Conservation (phyloP, 2,113 vertebrate species). For the Triplophysa siluroides region DNA sequence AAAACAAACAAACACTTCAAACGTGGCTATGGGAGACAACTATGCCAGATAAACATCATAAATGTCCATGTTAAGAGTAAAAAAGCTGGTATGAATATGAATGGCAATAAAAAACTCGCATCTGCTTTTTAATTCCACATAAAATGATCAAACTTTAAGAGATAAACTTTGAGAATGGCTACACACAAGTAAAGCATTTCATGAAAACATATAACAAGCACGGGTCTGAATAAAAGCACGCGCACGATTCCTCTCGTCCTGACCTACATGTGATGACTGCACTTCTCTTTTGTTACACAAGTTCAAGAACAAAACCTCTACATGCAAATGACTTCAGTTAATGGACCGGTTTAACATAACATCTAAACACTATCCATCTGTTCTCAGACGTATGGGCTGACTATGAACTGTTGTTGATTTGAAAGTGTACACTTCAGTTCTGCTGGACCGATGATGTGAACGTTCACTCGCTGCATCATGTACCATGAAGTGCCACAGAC, state of each 20-base stretch:
- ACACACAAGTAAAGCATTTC: not conserved
- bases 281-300: not conserved
- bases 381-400: not conserved
- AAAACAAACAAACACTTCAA: conserved; percentile 46
- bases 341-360: not conserved
- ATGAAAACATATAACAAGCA: not conserved
- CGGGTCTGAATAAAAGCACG: not conserved
- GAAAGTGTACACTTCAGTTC: too few species aligned
- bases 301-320: not conserved
- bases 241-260: not conserved
- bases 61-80: not conserved
- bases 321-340: not conserved
- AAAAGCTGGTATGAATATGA: conserved; percentile 7
- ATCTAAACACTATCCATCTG: not conserved
- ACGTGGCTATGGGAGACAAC: conserved; percentile 13
- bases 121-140: not conserved
- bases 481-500: too few species aligned
- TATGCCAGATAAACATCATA: conserved; percentile 3
- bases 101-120: not conserved
- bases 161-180: not conserved
- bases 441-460: too few species aligned
- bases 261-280: not conserved
- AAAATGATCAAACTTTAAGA: conserved; percentile 5
- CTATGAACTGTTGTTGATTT: not conserved
- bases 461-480: too few species aligned